Evolutionary conservation across 2,113 vertebrate genomes (phyloP).

Genomic region (Sturnira hondurensis): DNA sequence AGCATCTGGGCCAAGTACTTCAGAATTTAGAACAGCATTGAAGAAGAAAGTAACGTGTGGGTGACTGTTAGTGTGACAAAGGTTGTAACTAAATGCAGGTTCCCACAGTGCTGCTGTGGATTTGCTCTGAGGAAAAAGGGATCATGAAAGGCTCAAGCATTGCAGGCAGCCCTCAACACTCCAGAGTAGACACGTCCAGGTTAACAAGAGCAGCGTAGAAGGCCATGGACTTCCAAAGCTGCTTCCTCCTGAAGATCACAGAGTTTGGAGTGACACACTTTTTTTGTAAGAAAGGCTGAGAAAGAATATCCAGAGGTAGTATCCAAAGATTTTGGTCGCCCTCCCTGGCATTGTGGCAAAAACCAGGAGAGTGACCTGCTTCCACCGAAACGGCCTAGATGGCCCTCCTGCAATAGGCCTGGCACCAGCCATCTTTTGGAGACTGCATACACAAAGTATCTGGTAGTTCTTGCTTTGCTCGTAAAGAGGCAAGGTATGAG

Average conservation of each 20-base stretch:
- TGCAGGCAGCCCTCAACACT: slow-evolving; percentile 46
- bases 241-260: slow-evolving; percentile 42
- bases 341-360: background rate
- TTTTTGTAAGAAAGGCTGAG: background rate
- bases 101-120: slow-evolving; percentile 39
- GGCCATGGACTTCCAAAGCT: background rate
- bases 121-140: slow-evolving; percentile 37
- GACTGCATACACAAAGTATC: rapidly evolving
- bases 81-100: slow-evolving; percentile 55
- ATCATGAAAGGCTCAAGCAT: slow-evolving; percentile 47
- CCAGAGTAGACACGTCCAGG: slow-evolving; percentile 42
- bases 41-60: slow-evolving; percentile 45
- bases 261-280: slow-evolving; percentile 22
- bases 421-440: background rate
- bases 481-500: background rate
- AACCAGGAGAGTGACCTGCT: background rate
- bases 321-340: background rate
- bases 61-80: slow-evolving; percentile 52
- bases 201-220: background rate
- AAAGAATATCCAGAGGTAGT: background rate
- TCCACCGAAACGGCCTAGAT: background rate
- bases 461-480: background rate
- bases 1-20: slow-evolving; percentile 21
- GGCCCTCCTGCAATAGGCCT: background rate
- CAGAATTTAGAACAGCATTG: slow-evolving; percentile 58